Base-by-base conservation (phyloP, 2,113 vertebrate genomes). In the Isichthys henryi region DNA sequence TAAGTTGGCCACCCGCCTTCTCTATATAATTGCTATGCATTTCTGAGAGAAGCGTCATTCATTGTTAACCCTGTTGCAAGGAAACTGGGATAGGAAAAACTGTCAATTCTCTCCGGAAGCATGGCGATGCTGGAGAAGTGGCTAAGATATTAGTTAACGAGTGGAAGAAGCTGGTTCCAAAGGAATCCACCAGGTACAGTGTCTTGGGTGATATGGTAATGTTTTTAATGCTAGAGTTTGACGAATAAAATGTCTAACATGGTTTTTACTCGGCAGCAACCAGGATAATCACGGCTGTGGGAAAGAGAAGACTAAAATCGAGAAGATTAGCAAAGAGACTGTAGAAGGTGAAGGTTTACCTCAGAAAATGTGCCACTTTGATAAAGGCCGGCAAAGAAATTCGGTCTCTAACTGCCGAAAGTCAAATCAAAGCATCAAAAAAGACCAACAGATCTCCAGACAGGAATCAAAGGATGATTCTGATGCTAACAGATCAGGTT, bases 81-180 rank as follows among this genome's bases (percentile, higher is more conserved):
- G 97, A 97, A 95, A 98, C 95, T 66, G 96, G 96, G 91, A 97
- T 96, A 87, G 96, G 96, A 9, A 97, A 97, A 95, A 93, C 92
- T 0, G 96, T 97, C 2, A 96, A 97, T 88, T 91, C 95, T 77
- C 95, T 97, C 85, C 96, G 96, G 50, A 96, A 96, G 89, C 94
- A 97, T 91, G 89, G 90, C 27, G 91, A 92, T 88, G 97, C 94
- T 86, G 97, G 97, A 50, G 95, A 94, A 89, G 11, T 97, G 86
- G 97, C 96, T 84, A 97, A 96, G 92, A 92, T 90, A 1, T 93
- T 96, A 49, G 94, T 97, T 66, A 94, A 91, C 91, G 91, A 94
- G 21, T 97, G 96, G 96, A 96, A 97, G 91, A 94, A 95, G 90
- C 66, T 97, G 52, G 86, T 95, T 92, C 93, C 93, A 27, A 94